Percentiles rank a stretch among this genome's conserved stretches.
phyloP scores from a whole-genome alignment of 2,797 vertebrate genomes.

The Tragelaphus oryx region DNA sequence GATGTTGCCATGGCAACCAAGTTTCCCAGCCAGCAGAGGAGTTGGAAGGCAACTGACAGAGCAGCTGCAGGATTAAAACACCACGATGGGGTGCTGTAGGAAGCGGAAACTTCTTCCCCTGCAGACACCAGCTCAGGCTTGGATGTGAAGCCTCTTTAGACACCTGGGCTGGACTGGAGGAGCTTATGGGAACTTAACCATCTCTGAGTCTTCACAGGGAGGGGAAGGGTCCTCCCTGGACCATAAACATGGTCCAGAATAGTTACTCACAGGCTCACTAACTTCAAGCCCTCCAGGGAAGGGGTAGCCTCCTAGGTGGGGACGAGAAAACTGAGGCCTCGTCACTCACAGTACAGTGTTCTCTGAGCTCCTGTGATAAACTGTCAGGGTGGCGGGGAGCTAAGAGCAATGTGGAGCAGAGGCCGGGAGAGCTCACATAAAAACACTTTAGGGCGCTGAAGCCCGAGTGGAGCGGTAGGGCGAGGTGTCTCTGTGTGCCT shows the following conservation, averaged over 20 bases:
- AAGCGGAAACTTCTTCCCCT: not conserved
- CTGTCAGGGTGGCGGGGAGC: fast-evolving
- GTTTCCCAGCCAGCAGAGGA: conserved; percentile 49
- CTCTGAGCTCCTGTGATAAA: not conserved
- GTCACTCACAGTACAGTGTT: not conserved
- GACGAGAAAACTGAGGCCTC: not conserved
- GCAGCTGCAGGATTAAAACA: not conserved
- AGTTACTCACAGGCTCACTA: not conserved
- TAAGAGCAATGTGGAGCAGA: not conserved
- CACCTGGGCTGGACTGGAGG: not conserved
- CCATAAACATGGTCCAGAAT: not conserved
- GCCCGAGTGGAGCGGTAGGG: fast-evolving
- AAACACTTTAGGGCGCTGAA: not conserved
- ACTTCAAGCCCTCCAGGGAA: not conserved
- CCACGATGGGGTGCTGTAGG: fast-evolving
- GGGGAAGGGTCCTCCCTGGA: too few species aligned
- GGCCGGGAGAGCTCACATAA: not conserved
- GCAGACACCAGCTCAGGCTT: not conserved
- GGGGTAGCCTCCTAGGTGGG: not conserved
- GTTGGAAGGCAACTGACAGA: not conserved
- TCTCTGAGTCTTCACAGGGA: not conserved
- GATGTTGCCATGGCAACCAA: conserved; percentile 60
- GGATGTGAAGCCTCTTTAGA: not conserved
- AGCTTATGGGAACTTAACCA: not conserved
- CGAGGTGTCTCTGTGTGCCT: not conserved